Evolutionary conservation across 2,888 invertebrate genomes (phyloP).

Genomic region (Sesia bembeciformis): DNA sequence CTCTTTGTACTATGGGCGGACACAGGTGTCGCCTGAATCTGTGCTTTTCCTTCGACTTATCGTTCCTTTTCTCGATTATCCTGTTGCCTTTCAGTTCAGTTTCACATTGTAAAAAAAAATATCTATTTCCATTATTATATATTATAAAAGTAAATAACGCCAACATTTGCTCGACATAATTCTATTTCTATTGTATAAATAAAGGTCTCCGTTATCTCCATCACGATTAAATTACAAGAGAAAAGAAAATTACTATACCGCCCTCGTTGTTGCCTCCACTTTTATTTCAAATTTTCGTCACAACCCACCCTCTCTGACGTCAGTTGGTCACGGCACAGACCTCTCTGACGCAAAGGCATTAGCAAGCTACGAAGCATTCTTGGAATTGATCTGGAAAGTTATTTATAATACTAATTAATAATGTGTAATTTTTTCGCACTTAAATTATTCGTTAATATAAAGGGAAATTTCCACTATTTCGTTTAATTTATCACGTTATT

Average conservation of each 20-base stretch:
- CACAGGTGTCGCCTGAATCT: too few species aligned
- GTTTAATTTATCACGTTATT: too few species aligned
- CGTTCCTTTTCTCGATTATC: too few species aligned
- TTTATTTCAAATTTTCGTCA: conserved; percentile 12
- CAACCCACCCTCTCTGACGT: conserved; percentile 15
- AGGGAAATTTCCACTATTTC: too few species aligned
- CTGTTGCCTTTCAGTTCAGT: too few species aligned
- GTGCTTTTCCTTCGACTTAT: too few species aligned
- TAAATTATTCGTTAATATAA: too few species aligned
- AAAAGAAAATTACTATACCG: conserved; percentile 1
- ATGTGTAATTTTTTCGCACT: too few species aligned
- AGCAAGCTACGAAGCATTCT: conserved; percentile 3
- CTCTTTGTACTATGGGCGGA: too few species aligned
- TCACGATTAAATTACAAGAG: neutral
- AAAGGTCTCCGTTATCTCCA: neutral
- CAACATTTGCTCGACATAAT: neutral
- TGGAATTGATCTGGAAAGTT: conserved; percentile 2
- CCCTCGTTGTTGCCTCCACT: conserved; percentile 9
- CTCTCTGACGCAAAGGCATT: conserved; percentile 14
- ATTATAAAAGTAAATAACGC: too few species aligned
- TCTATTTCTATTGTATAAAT: neutral
- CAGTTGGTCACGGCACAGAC: conserved; percentile 13
- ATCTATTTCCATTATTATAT: too few species aligned
- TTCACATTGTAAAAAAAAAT: too few species aligned
- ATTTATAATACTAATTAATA: neutral